A percentile compares a stretch with the other conserved stretches of the same genome.
These are phyloP conservation scores for Uropsilus gracilis DNA, from an alignment of 2,113 vertebrate species.

Conservation along the genomic window DNA sequence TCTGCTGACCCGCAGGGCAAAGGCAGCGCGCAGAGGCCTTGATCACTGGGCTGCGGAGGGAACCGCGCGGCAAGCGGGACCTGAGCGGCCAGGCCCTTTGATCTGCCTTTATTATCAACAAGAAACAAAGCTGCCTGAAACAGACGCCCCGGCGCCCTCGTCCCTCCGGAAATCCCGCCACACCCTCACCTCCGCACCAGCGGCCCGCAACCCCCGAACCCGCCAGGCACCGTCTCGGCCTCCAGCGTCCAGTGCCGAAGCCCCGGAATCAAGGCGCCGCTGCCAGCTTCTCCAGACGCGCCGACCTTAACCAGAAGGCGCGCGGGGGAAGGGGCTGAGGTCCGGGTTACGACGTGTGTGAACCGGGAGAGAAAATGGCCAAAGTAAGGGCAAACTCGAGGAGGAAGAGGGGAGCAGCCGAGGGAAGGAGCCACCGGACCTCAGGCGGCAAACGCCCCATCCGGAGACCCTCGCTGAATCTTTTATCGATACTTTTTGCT, in stretches of 20 bases:
- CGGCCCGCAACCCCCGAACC: neutral
- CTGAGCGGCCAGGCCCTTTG: slow-evolving; percentile 87
- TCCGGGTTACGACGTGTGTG: neutral
- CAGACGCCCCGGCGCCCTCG: slow-evolving; percentile 84
- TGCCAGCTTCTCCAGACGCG: neutral
- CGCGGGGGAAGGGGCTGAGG: neutral
- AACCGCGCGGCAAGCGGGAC: slow-evolving; percentile 84
- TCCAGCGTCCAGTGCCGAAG: neutral
- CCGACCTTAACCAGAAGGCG: neutral
- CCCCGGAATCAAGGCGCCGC: neutral
- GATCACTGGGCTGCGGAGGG: slow-evolving; percentile 90
- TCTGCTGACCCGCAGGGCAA: slow-evolving; percentile 88
- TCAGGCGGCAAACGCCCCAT: neutral
- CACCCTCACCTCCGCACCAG: slow-evolving; percentile 42
- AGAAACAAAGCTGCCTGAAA: slow-evolving; percentile 90
- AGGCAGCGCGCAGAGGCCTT: slow-evolving; percentile 85
- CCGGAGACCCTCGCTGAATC: slow-evolving; percentile 48
- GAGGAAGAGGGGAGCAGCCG: neutral
- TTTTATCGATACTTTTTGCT: slow-evolving; percentile 39
- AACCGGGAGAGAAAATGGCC: neutral
- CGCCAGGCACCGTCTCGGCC: neutral
- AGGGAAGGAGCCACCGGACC: neutral
- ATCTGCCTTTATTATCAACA: slow-evolving; percentile 88
- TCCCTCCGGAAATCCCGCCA: slow-evolving; percentile 79
- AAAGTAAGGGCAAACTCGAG: neutral